Evolutionary conservation across 2,888 invertebrate species (phyloP).

Genomic region (Idaea straminata): DNA sequence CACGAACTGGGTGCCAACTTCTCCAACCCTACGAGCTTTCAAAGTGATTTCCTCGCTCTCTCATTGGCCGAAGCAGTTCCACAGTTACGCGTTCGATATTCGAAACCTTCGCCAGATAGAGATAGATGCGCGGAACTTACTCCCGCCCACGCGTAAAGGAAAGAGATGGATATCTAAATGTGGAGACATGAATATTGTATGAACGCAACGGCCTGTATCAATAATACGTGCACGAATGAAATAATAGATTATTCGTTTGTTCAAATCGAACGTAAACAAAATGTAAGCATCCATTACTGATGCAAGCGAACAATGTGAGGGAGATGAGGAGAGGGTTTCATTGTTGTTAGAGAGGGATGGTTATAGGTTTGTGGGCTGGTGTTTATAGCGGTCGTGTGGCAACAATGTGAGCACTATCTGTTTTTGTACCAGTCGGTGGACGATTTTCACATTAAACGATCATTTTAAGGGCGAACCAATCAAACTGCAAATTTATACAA

Average conservation of each 20-base stretch:
- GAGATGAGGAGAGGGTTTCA: slow-evolving; percentile 27
- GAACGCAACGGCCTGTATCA: slow-evolving; percentile 71
- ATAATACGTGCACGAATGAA: slow-evolving; percentile 80
- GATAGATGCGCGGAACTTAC: slow-evolving; percentile 33
- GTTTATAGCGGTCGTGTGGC: slow-evolving; percentile 20
- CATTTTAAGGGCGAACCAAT: slow-evolving; percentile 79
- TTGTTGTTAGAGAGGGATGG: slow-evolving; percentile 47
- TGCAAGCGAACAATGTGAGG: slow-evolving; percentile 48
- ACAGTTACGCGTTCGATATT: slow-evolving; percentile 52
- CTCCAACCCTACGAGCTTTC: slow-evolving; percentile 55
- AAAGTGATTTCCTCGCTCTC: slow-evolving; percentile 66
- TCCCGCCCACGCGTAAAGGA: slow-evolving; percentile 26
- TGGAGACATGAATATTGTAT: slow-evolving; percentile 68
- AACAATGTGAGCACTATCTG: slow-evolving; percentile 57
- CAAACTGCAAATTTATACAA: slow-evolving; percentile 79
- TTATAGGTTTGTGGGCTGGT: slow-evolving; percentile 35
- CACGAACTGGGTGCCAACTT: slow-evolving; percentile 57
- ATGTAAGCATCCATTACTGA: slow-evolving; percentile 76
- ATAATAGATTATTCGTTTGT: slow-evolving; percentile 81
- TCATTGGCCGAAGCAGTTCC: slow-evolving; percentile 51
- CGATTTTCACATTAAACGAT: slow-evolving; percentile 78
- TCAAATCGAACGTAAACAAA: slow-evolving; percentile 79
- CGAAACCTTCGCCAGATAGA: slow-evolving; percentile 43
- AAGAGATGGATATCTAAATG: slow-evolving; percentile 47
- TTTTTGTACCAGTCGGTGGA: slow-evolving; percentile 75